Evolutionary conservation across 2,113 vertebrate genomes (phyloP), one percentile per base, ranked within the genome.

Genomic region (Eurypyga helias): DNA sequence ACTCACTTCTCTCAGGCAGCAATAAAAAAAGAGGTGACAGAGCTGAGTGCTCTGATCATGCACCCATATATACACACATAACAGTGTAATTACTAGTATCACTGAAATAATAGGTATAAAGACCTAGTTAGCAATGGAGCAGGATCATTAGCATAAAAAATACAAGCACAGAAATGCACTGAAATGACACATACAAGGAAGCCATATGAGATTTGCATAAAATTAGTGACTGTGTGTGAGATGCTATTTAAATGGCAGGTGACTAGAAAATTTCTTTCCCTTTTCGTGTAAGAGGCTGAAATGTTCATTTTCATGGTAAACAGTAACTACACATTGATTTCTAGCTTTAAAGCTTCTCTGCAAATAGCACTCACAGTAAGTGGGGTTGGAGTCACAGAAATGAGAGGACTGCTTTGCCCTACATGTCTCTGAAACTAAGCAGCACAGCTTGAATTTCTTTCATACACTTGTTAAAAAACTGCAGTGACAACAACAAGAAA

Each of bases 301-400:
- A 95, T 90, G 96, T 91, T 95, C 95, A 95, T 97, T 97, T 96
- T 96, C 92, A 92, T 97, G 97, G 83, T 95, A 97, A 97, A 94
- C 86, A 96, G 92, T 84, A 75, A 55, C 95, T 75, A 54, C 83
- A 75, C 72, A 84, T 95, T 87, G 96, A 94, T 97, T 96, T 78
- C 77, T 43, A 36, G 97, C 97, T 96, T 84, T 83, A 89, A 90
- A 95, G 83, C 92, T 41, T 60, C 86, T 89, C 86, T 80, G 89
- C 86, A 87, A 96, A 94, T 61, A 94, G 89, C 88, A 52, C 67
- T 94, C 46, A 6, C 76, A 13, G 88, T 55, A 75, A 96, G 83
- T 55, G 92, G 80, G 92, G 71, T 6, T 92, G 90, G 65, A 93
- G 92, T 43, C 72, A 14, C 67, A 10, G 43, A 7, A 90, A 96